Evolutionary conservation across 2,888 invertebrate genomes (phyloP), one percentile per base, ranked within the genome.

Genomic region (Psylliodes chrysocephalus): DNA sequence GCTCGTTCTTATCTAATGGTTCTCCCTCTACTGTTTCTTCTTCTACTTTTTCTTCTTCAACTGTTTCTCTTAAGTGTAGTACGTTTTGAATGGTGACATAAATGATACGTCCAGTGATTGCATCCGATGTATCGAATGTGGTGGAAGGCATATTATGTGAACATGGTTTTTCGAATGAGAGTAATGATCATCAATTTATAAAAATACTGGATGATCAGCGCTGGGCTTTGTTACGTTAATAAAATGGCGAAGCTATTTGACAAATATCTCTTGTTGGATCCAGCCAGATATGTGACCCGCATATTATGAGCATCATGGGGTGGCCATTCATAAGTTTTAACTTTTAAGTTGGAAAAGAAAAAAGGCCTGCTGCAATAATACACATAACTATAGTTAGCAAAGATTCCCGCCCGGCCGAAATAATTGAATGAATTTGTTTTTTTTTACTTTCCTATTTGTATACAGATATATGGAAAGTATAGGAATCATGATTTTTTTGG

Each of bases 231-330:
- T 53, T 7, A 55, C 6, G 1, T 17, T 35, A 30, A 67, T 62
- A 18, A 72, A 71, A 67, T 80, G 75, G 25, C 68, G 46, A 47
- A 79, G 70, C 77, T 77, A 79, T 35, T 75, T 54, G 4, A 71
- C 65, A 66, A 78, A 78, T 4, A 75, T 62, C 8, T 74, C 55
- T 22, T 66, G 46, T 63, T 78, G 76, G 17, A 79, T 75, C 77
- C 77, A 79, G 33, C 78, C 28, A 28, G 28, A 28, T 8, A 6
- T 4, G 8, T 28, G 28, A 8, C 28, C 4, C 5, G 28, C 28
- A 28, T 28, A 28, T 28, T 6, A 6, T 25, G 4, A 25, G 2
- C n/a, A n/a, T n/a, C n/a, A n/a, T n/a, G n/a, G n/a, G n/a, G n/a
- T n/a, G n/a, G n/a, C n/a, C n/a, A n/a, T n/a, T n/a, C n/a, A n/a